Base-by-base conservation (phyloP, 2,888 invertebrate species). In the Subacronicta megacephala region DNA sequence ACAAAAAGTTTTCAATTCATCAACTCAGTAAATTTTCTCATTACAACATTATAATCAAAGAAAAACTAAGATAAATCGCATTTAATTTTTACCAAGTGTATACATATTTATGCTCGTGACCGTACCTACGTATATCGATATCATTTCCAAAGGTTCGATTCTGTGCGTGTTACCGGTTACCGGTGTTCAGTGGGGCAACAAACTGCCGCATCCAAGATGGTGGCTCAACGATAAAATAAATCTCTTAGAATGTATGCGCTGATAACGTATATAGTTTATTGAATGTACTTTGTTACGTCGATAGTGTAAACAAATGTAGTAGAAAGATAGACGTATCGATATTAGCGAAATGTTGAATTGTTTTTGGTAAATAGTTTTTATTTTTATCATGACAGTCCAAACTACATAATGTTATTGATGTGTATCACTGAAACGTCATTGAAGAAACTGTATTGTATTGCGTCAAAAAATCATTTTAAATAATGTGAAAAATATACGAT, bases 231-330 rank as follows among this genome's bases (percentile, higher is more conserved):
- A 75, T 78, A 76, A 72, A 77, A 85, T 82, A 83, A 80, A 84
- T 85, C 80, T 83, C 61, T 63, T 66, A 67, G 77, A 79, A 81
- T 71, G 78, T 81, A 82, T 81, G 65, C 79, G 44, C 56, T 57
- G 67, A 71, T 72, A 72, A 70, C 72, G 29, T 49, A 42, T 49
- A 49, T 37, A 56, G 57, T 58, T 70, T 67, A 67, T 67, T 63
- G 57, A 54, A 66, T 57, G 46, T 55, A 44, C 50, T 67, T 62
- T 59, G 65, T 72, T 65, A 63, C 41, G 35, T 52, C 16, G 65
- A 68, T 64, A 68, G 63, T 54, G 36, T 52, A 44, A 54, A 62
- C 55, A 43, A 74, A 63, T 63, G 58, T 61, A 73, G 55, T 56
- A 53, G 60, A 72, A 72, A 66, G 49, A 72, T 72, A 16, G 23